Conservation (phyloP, 2,888 invertebrate species). For the Cryptocheilus praepositus region DNA sequence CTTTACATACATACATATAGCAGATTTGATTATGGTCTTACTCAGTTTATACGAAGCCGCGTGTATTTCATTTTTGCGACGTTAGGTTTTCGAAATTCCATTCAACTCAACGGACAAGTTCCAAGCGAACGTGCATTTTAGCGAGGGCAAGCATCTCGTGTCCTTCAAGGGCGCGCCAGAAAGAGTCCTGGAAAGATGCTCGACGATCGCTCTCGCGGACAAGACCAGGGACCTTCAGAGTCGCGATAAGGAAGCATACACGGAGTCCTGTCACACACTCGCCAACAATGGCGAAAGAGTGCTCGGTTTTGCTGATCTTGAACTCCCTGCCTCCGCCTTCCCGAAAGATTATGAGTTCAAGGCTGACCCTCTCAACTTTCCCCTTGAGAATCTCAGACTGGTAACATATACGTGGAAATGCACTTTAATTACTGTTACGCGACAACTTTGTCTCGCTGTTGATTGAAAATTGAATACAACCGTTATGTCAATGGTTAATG, state of each 20-base stretch:
- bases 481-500: too few relatives aligned
- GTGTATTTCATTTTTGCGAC: conserved; percentile 75
- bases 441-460: too few relatives aligned
- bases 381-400: conserved; percentile 91
- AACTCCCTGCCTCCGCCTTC: conserved; percentile 93
- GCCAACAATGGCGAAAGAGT: conserved; percentile 95
- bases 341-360: conserved; percentile 95
- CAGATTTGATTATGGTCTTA: too few relatives aligned
- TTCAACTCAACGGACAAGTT: conserved; percentile 98
- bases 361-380: conserved; percentile 93
- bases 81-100: conserved; percentile 88
- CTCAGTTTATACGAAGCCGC: conserved; percentile 76
- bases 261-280: conserved; percentile 93
- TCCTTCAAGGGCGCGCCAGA: conserved; percentile 99
- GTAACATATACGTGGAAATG: conserved; percentile 73
- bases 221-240: conserved; percentile 91
- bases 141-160: conserved; percentile 90
- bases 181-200: conserved; percentile 93
- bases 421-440: too few relatives aligned
- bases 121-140: conserved; percentile 81
- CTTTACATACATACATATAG: too few relatives aligned
- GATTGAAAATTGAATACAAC: conserved; percentile 43
- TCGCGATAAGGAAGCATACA: conserved; percentile 96
- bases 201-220: conserved; percentile 93
- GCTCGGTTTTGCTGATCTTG: conserved; percentile 91